A percentile compares a stretch with the other conserved stretches of the same genome.
Evolutionary conservation across 2,113 vertebrate genomes (phyloP).

Genomic region (Mustelus asterias): DNA sequence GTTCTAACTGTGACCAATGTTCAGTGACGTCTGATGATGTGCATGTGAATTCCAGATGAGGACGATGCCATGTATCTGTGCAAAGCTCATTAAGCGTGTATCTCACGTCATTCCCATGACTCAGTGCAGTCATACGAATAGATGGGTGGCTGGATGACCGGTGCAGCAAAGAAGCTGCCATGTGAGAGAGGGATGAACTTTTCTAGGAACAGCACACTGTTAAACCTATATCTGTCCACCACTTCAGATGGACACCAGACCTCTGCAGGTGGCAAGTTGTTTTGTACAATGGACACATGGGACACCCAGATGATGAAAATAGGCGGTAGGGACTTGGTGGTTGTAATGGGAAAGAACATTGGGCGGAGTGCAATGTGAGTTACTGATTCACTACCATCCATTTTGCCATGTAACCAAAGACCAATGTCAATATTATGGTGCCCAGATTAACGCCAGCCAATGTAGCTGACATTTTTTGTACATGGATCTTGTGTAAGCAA

Average conservation of each 20-base stretch:
- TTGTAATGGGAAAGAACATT: too few species aligned
- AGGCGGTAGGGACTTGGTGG: neutral
- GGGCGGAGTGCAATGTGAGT: too few species aligned
- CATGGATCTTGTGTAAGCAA: too few species aligned
- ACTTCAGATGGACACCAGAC: too few species aligned
- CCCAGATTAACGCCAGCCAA: neutral
- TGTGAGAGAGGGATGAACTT: too few species aligned
- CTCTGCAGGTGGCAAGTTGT: neutral
- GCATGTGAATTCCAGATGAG: neutral
- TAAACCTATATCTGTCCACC: too few species aligned
- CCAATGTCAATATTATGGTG: neutral
- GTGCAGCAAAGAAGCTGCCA: too few species aligned
- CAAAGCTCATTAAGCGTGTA: too few species aligned
- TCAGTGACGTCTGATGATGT: neutral
- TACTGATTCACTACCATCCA: neutral
- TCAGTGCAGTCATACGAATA: too few species aligned
- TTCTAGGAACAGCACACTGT: too few species aligned
- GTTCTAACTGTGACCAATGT: neutral
- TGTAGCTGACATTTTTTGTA: neutral
- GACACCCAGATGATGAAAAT: neutral
- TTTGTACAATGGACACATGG: neutral
- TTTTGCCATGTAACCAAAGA: neutral
- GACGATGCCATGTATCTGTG: neutral
- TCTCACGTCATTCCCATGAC: too few species aligned
- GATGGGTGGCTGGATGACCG: too few species aligned